Evolutionary conservation across 2,113 vertebrate species (phyloP).

Genomic region (Hemibagrus wyckioides): DNA sequence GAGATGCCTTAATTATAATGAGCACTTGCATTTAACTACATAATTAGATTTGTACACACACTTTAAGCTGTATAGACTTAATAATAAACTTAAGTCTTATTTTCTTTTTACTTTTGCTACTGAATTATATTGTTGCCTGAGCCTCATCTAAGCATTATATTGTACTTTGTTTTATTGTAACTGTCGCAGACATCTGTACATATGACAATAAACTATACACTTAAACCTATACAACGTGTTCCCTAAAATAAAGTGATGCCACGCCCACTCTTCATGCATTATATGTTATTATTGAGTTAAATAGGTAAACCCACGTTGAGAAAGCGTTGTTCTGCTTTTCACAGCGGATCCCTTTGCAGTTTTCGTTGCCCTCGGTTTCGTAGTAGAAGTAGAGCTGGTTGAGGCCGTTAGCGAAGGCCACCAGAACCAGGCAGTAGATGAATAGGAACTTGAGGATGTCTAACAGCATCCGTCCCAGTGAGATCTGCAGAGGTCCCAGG

Average conservation of each 20-base stretch:
- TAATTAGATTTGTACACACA: too few relatives aligned
- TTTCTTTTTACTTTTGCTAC: too few relatives aligned
- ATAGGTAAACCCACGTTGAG: constrained; percentile 85
- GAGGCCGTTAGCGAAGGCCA: constrained; percentile 96
- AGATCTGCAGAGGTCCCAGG: constrained; percentile 96
- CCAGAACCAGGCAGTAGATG: constrained; percentile 95
- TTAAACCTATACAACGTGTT: not conserved
- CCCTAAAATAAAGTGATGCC: not conserved
- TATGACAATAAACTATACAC: too few relatives aligned
- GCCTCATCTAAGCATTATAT: too few relatives aligned
- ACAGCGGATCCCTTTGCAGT: constrained; percentile 92
- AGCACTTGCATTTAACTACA: not conserved
- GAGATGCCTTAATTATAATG: not conserved
- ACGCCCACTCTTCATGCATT: not conserved
- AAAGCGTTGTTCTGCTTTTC: constrained; percentile 92
- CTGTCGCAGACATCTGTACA: too few relatives aligned
- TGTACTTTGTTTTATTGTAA: too few relatives aligned
- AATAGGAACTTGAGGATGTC: constrained; percentile 99
- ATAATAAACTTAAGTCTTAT: too few relatives aligned
- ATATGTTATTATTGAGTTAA: too few relatives aligned
- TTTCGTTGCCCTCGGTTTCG: constrained; percentile 62
- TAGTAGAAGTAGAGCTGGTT: constrained; percentile 98
- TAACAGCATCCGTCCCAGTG: constrained; percentile 95
- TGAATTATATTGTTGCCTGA: too few relatives aligned
- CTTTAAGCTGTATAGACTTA: too few relatives aligned